These are phyloP conservation scores for Epinephelus moara DNA, from an alignment of 2,113 vertebrate genomes.

Conservation along the genomic window DNA sequence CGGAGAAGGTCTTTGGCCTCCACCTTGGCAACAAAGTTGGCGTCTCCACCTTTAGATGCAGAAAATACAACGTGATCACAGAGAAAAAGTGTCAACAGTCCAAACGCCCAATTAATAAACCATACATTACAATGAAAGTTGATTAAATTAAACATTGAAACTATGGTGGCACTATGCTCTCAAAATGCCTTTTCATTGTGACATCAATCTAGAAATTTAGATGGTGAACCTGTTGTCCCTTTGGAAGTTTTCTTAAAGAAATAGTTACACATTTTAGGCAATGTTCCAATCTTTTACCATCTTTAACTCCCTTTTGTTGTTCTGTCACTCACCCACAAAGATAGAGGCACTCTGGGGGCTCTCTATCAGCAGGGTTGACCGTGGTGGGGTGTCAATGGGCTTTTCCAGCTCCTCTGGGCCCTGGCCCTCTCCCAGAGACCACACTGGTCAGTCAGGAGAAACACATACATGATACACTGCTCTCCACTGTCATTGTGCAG, in stretches of 20 bases:
- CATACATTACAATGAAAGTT: not conserved
- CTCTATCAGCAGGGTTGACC: constrained; percentile 91
- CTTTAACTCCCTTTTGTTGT: not conserved
- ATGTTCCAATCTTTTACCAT: not conserved
- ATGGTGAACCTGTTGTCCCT: not conserved
- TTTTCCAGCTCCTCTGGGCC: constrained; percentile 90
- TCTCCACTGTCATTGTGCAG: constrained; percentile 35
- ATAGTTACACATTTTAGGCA: not conserved
- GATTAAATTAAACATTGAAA: not conserved
- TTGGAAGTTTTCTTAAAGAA: not conserved
- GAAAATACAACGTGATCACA: constrained; percentile 9
- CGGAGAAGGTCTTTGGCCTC: constrained; percentile 97
- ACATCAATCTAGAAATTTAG: not conserved
- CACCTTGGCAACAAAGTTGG: constrained; percentile 95
- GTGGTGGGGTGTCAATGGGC: constrained; percentile 84
- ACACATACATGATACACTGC: constrained; percentile 48
- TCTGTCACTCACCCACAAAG: constrained; percentile 91
- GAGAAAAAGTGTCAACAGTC: not conserved
- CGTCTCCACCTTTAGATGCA: constrained; percentile 89
- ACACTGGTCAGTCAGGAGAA: constrained; percentile 85
- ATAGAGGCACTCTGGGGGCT: constrained; percentile 90
- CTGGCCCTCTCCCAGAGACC: constrained; percentile 92
- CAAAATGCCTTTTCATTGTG: not conserved
- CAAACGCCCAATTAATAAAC: not conserved
- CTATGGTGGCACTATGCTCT: not conserved